Conservation (phyloP, 2,113 vertebrate species). For the Aegithalos caudatus region DNA sequence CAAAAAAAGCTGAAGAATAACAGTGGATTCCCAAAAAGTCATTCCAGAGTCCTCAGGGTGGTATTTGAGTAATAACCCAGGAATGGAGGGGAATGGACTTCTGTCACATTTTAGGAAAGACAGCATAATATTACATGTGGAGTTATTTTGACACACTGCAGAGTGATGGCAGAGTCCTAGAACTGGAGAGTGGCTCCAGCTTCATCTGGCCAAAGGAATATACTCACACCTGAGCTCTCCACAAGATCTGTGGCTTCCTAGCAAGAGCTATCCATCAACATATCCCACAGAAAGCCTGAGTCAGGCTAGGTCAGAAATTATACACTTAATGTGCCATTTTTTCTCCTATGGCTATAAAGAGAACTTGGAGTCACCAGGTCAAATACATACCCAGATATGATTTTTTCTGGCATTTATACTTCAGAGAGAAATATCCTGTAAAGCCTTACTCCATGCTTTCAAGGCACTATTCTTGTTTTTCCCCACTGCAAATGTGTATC, state of each 20-base stretch:
- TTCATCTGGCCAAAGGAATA: background rate
- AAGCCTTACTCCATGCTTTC: background rate
- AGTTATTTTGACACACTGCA: background rate
- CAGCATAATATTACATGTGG: background rate
- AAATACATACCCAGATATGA: background rate
- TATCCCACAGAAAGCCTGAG: background rate
- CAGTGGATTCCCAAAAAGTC: background rate
- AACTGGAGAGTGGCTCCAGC: background rate
- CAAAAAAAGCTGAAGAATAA: background rate
- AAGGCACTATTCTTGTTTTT: background rate
- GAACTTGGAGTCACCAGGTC: background rate
- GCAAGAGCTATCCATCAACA: background rate
- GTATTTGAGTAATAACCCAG: background rate
- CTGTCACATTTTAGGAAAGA: background rate
- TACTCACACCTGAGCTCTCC: background rate
- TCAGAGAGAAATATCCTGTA: background rate
- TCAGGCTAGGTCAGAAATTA: background rate
- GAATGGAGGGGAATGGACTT: background rate
- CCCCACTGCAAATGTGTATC: background rate
- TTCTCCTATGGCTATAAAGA: background rate
- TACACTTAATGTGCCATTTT: background rate
- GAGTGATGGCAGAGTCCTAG: background rate
- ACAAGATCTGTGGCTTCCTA: background rate
- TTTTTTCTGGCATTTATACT: background rate
- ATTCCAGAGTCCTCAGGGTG: background rate